A percentile compares a stretch with the other conserved stretches of the same genome.
phyloP scores from a whole-genome alignment of 1,140 invertebrate genomes.

The Eueides isabella region DNA sequence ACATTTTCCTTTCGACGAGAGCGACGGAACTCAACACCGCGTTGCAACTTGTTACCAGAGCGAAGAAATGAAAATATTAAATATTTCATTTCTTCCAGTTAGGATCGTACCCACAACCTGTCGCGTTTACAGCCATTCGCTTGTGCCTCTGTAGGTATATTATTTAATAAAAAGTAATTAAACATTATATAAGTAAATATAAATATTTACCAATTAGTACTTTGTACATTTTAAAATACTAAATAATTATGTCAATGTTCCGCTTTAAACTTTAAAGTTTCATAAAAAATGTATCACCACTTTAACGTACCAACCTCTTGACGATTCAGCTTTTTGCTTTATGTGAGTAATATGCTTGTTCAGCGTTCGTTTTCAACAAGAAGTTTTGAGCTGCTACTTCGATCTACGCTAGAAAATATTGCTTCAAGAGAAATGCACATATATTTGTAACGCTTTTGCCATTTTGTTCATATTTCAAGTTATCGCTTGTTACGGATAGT shows the following conservation, averaged over 20 bases:
- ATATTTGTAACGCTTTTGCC: not conserved
- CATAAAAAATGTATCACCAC: not conserved
- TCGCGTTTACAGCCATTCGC: too few species aligned
- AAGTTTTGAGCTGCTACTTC: not conserved
- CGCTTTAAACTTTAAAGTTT: not conserved
- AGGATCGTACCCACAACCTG: too few species aligned
- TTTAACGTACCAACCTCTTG: not conserved
- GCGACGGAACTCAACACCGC: too few species aligned
- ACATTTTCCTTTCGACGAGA: too few species aligned
- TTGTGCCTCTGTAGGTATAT: too few species aligned
- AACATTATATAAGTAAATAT: not conserved
- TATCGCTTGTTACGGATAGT: too few species aligned
- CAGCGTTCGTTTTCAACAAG: not conserved
- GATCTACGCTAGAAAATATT: slow-evolving; percentile 2
- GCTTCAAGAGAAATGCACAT: not conserved
- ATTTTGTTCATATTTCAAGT: too few species aligned
- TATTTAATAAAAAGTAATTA: too few species aligned
- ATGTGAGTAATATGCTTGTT: slow-evolving; percentile 4
- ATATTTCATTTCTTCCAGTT: too few species aligned
- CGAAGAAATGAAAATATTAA: too few species aligned
- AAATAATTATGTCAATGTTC: not conserved
- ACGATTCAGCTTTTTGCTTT: slow-evolving; percentile 11
- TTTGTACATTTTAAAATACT: not conserved
- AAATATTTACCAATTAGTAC: not conserved
- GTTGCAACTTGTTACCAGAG: too few species aligned